Evolutionary conservation across 2,888 invertebrate species (phyloP).

Genomic region (Ennomos erosarius): DNA sequence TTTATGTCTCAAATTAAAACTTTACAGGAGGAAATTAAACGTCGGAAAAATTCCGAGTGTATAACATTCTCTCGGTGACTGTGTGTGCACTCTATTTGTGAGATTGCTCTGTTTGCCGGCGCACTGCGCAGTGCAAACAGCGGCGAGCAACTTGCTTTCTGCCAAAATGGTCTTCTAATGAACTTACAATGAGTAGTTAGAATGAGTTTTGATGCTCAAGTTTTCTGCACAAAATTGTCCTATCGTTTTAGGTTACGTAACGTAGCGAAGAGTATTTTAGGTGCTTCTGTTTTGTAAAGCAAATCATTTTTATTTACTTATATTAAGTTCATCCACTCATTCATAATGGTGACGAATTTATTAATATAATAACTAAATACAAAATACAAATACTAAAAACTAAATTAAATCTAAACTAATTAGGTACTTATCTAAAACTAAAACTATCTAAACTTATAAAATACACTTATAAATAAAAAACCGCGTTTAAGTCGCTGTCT

Average conservation of each 20-base stretch:
- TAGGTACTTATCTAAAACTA: too few species aligned
- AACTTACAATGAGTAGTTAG: conserved; percentile 28
- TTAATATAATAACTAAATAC: too few species aligned
- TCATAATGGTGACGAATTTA: too few species aligned
- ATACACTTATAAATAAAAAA: too few species aligned
- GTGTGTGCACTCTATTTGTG: conserved; percentile 21
- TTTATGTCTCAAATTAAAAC: conserved; percentile 83
- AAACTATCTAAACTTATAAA: too few species aligned
- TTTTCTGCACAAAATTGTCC: conserved; percentile 8
- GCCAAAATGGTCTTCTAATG: conserved; percentile 23
- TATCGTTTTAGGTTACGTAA: not conserved
- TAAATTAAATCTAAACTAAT: too few species aligned
- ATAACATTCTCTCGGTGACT: conserved; percentile 6
- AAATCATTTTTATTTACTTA: too few species aligned
- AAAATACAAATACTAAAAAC: too few species aligned
- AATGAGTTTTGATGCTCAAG: conserved; percentile 16
- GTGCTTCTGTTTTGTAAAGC: too few species aligned
- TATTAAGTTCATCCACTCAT: too few species aligned
- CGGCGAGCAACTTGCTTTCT: conserved; percentile 25
- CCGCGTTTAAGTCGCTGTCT: too few species aligned
- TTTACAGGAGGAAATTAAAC: conserved; percentile 82
- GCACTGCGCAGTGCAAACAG: conserved; percentile 11
- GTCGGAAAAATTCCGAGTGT: conserved; percentile 64
- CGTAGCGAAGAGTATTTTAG: not conserved
- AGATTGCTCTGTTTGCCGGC: conserved; percentile 32